Evolutionary conservation across 2,113 vertebrate genomes (phyloP), one percentile per base, ranked within the genome.

Genomic region (Diphyllodes magnificus): DNA sequence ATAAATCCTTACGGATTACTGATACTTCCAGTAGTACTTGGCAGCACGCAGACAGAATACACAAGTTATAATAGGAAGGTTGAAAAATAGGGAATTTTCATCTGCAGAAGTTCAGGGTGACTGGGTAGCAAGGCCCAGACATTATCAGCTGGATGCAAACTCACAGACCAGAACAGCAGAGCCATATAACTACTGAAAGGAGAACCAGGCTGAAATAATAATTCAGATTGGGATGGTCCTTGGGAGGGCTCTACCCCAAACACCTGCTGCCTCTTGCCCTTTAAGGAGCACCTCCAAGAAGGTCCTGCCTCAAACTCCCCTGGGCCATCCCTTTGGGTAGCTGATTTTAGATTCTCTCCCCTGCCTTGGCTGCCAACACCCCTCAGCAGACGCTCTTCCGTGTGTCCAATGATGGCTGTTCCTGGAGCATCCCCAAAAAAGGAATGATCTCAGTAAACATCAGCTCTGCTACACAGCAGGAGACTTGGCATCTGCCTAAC

Each of bases 1-100:
- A 77, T 73, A 95, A 92, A 90, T 93, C 75, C 78, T 88, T 59
- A 85, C 2, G 0, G 63, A 93, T 90, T 90, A 95, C 88, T 4
- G 0, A 70, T 82, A 78, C n/a, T 72, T 93, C 44, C 86, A 76
- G 89, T 37, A 69, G 66, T 19, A 69, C 23, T 57, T 27, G 30
- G 59, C 81, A 88, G 70, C 66, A 80, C 0, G 0, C 21, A 82
- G 47, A 20, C 11, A 81, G 56, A 92, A 94, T 73, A 25, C 20
- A 45, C 9, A 66, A 69, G 25, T 73, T 86, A 37, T 35, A 44
- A 54, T 4, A 37, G 30, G 17, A 53, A 85, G 37, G 33, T 9
- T 72, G 27, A 72, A 61, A 86, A 69, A 56, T 2, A 15, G 7
- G n/a, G 30, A 82, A 61, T 56, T 71, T 63, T 20, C 16, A 53